Evolutionary conservation across 2,888 invertebrate species (phyloP).

Genomic region (Plutella xylostella): DNA sequence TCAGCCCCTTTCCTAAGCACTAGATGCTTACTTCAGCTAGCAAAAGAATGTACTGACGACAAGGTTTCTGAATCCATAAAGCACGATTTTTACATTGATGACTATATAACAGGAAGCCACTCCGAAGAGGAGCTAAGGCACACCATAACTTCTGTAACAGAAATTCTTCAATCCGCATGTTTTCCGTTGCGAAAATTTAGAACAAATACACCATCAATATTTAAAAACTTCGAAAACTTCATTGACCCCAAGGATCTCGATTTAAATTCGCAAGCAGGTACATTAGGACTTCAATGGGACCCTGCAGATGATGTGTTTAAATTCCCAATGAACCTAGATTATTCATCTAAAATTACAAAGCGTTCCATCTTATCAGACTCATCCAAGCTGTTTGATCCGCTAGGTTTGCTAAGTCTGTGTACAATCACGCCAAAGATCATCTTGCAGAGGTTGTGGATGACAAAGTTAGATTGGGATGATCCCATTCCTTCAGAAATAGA

Average conservation of each 20-base stretch:
- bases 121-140: background rate
- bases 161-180: background rate
- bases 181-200: slow-evolving; percentile 14
- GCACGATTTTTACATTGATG: slow-evolving; percentile 6
- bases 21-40: slow-evolving; percentile 6
- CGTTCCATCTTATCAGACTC: slow-evolving; percentile 6
- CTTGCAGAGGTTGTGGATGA: slow-evolving; percentile 10
- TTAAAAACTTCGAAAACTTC: background rate
- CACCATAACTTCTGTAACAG: slow-evolving; percentile 5
- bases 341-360: slow-evolving; percentile 14
- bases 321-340: slow-evolving; percentile 15
- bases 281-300: slow-evolving; percentile 17
- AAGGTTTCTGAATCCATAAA: slow-evolving; percentile 3
- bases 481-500: slow-evolving; percentile 7
- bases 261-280: too few relatives aligned
- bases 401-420: slow-evolving; percentile 10
- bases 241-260: too few relatives aligned
- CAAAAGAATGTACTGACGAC: slow-evolving; percentile 4
- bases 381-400: slow-evolving; percentile 8
- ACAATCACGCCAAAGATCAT: slow-evolving; percentile 7
- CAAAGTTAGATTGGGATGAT: slow-evolving; percentile 10
- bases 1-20: slow-evolving; percentile 4
- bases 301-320: too few relatives aligned
- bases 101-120: slow-evolving; percentile 5
- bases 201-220: slow-evolving; percentile 1